Conservation (phyloP, 2,113 vertebrate genomes). For the Lates calcarifer region DNA sequence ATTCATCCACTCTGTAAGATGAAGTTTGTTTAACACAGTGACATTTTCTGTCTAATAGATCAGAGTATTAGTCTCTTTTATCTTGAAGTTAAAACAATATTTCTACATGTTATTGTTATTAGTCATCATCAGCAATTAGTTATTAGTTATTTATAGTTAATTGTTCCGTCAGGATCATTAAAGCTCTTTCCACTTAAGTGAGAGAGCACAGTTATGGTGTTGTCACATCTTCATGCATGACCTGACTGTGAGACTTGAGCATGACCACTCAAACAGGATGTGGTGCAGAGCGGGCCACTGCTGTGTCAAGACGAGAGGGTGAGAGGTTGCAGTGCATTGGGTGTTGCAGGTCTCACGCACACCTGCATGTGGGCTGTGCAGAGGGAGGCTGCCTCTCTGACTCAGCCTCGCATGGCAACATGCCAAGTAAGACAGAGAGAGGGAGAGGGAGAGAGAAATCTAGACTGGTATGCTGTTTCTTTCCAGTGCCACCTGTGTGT, state of each 20-base stretch:
- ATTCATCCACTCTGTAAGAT: too few species aligned
- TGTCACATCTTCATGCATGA: slow-evolving; percentile 5
- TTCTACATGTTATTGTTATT: too few species aligned
- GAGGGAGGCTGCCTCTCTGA: slow-evolving; percentile 54
- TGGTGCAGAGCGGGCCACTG: slow-evolving; percentile 38
- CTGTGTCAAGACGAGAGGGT: not conserved
- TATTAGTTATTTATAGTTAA: not conserved
- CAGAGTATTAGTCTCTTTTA: too few species aligned
- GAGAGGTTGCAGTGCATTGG: slow-evolving; percentile 7
- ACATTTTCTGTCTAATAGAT: too few species aligned
- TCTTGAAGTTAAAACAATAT: too few species aligned
- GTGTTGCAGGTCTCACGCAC: slow-evolving; percentile 48
- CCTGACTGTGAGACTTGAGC: slow-evolving; percentile 20
- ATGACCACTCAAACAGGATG: slow-evolving; percentile 63
- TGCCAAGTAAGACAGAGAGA: slow-evolving; percentile 50
- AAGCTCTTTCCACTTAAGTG: not conserved
- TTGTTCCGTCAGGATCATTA: not conserved
- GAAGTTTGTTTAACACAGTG: too few species aligned
- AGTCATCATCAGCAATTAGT: not conserved
- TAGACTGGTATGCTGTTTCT: slow-evolving; percentile 77
- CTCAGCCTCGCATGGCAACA: slow-evolving; percentile 49
- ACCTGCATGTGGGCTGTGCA: slow-evolving; percentile 46
- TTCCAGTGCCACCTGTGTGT: slow-evolving; percentile 83
- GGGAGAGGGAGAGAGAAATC: slow-evolving; percentile 51
- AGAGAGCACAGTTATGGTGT: not conserved